phyloP scores from a whole-genome alignment of 2,113 vertebrate species.

The Tautogolabrus adspersus region DNA sequence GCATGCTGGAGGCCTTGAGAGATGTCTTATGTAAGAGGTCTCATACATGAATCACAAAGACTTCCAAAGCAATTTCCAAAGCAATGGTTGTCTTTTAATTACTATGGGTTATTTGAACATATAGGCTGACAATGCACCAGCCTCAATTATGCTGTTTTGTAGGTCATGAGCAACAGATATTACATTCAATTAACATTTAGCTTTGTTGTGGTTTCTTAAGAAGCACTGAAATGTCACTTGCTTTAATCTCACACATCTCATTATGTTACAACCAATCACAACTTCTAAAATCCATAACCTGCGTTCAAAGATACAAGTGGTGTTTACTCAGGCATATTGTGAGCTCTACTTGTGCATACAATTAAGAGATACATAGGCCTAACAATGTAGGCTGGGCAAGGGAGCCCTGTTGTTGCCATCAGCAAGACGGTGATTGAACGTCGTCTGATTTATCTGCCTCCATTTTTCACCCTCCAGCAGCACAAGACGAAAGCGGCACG shows the following conservation, averaged over 20 bases:
- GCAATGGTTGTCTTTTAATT: slow-evolving; percentile 11
- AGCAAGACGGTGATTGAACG: slow-evolving; percentile 58
- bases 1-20: slow-evolving; percentile 48
- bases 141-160: background rate
- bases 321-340: slow-evolving; percentile 42
- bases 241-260: background rate
- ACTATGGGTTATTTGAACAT: background rate
- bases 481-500: slow-evolving; percentile 45
- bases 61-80: slow-evolving; percentile 3
- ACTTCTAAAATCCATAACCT: background rate
- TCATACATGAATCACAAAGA: slow-evolving; percentile 48
- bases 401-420: slow-evolving; percentile 57
- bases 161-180: background rate
- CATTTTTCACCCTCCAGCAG: slow-evolving; percentile 72
- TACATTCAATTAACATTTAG: background rate
- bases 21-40: slow-evolving; percentile 56
- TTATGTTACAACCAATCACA: background rate
- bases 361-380: slow-evolving; percentile 41
- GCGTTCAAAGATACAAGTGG: background rate
- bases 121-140: background rate
- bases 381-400: slow-evolving; percentile 41
- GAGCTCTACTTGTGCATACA: slow-evolving; percentile 32
- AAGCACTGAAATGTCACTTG: background rate
- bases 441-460: slow-evolving; percentile 72
- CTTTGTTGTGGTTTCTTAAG: background rate